Percentiles rank a stretch among this genome's conserved stretches.
These are phyloP conservation scores for Rhagoletis zephyria DNA, from an alignment of 1,140 invertebrate species.

Conservation along the genomic window DNA sequence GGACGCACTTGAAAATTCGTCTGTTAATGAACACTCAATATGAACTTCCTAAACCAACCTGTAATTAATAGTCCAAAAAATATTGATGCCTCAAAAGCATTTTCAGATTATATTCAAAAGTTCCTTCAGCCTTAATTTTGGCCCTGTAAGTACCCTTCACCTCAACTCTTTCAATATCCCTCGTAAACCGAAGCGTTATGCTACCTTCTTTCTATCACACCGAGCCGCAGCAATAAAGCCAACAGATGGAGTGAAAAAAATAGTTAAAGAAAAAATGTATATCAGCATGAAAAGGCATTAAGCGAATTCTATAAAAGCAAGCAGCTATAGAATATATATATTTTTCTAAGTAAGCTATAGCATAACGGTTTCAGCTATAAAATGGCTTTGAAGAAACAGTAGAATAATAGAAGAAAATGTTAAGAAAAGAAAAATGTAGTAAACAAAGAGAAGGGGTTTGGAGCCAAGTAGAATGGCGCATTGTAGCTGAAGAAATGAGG, in stretches of 20 bases:
- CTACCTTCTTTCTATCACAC: no score
- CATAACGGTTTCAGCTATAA: conserved; percentile 43
- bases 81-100: no score
- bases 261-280: not conserved
- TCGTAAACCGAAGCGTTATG: no score
- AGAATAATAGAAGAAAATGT: conserved; percentile 23
- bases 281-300: not conserved
- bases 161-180: no score
- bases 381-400: conserved; percentile 29
- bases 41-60: no score
- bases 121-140: no score
- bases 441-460: not conserved
- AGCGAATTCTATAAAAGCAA: not conserved
- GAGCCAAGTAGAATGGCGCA: not conserved
- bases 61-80: no score
- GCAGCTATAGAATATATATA: not conserved
- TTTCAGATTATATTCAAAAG: no score
- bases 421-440: conserved; percentile 1
- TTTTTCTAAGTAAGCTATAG: not conserved
- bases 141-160: no score
- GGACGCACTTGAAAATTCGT: no score
- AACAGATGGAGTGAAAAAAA: not conserved
- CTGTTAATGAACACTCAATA: no score
- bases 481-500: not conserved
- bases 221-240: not conserved